Base-by-base conservation (phyloP, 2,888 invertebrate species). In the Idaea straminata region DNA sequence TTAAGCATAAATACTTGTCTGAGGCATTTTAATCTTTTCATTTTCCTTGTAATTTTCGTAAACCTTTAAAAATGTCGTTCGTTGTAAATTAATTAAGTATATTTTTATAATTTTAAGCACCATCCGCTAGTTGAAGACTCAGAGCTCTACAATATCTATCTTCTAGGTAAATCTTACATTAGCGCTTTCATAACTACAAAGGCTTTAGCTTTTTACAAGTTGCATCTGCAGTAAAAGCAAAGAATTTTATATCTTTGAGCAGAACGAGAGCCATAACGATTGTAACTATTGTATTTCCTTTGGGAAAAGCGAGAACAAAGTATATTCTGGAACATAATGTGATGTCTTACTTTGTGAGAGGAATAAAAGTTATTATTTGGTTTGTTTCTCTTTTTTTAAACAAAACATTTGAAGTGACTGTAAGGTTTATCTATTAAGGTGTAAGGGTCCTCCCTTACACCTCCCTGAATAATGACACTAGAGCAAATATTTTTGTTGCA, bases 161-260 rank as follows among this genome's bases (percentile, higher is more conserved):
- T 47, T 47, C 47, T 7, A 47, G 7, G 47, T 47, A 47, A 47
- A 47, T 25, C 47, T 47, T 10, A 47, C 13, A 47, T 47, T 47
- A 47, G 2, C 47, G 3, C 6, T 47, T 0, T 47, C 7, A 47
- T 47, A 47, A 47, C 47, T 13, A 47, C 13, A 47, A 47, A 47
- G 47, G 13, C 13, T 7, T 47, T 47, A 10, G 47, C 13, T 13
- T 47, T 47, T 47, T 47, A 47, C 47, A 47, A 47, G 47, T 47
- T 47, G 47, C 47, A 47, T 47, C 47, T 47, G 47, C 47, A 47
- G 47, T 47, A 7, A 47, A 47, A 47, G 47, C 47, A 47, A 47
- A 13, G 47, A 62, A 68, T 65, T 65, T 62, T 68, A 68, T 68
- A 68, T 68, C 65, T 65, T 64, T 66, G 66, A 64, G 47, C 10